Evolutionary conservation across 2,888 invertebrate species (phyloP).

Genomic region (Entomobrya multifasciata): DNA sequence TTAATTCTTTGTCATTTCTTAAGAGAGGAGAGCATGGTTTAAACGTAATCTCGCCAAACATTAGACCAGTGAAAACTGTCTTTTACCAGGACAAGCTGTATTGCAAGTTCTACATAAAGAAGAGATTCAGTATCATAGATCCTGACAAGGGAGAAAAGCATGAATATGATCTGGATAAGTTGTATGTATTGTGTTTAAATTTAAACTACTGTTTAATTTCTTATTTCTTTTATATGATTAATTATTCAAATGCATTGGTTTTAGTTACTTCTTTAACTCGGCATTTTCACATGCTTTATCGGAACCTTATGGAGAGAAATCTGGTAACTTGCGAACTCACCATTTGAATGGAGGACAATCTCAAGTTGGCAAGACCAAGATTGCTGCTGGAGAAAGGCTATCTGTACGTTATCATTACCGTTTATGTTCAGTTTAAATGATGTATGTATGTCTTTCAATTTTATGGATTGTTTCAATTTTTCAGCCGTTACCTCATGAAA

Average conservation of each 20-base stretch:
- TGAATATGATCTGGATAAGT: neutral
- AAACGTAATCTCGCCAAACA: neutral
- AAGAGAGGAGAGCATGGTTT: conserved; percentile 32
- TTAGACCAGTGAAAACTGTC: conserved; percentile 12
- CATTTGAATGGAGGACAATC: neutral
- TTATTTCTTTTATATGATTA: too few species aligned
- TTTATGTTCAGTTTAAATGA: too few species aligned
- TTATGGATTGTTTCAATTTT: neutral
- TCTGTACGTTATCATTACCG: conserved; percentile 40
- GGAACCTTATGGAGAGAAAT: conserved; percentile 19
- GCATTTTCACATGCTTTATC: conserved; percentile 30
- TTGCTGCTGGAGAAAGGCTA: conserved; percentile 4
- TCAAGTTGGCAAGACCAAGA: neutral
- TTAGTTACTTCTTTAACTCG: conserved; percentile 29
- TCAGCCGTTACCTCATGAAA: conserved; percentile 40
- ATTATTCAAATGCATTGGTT: too few species aligned
- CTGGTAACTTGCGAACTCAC: conserved; percentile 22
- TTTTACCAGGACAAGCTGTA: conserved; percentile 50
- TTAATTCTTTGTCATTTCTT: neutral
- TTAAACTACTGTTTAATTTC: too few species aligned
- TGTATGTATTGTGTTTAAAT: too few species aligned
- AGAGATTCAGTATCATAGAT: conserved; percentile 21
- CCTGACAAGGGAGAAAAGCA: neutral
- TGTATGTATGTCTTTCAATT: too few species aligned
- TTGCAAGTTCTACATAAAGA: conserved; percentile 60